These are phyloP conservation scores for Pardalotus punctatus DNA, from an alignment of 2,113 vertebrate genomes.

Conservation along the genomic window DNA sequence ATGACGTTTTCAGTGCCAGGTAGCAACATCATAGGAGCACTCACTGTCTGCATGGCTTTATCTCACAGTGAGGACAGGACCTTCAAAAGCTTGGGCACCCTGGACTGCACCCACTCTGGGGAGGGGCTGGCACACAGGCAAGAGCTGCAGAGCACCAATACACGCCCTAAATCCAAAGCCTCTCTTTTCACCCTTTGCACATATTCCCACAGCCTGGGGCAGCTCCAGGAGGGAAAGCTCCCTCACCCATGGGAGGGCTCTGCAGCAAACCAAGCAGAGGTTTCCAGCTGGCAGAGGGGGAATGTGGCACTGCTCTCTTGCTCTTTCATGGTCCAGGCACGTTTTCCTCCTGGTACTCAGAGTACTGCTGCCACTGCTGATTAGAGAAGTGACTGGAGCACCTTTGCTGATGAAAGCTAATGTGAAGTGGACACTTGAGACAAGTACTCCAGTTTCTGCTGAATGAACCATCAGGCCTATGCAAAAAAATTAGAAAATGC, in stretches of 20 bases:
- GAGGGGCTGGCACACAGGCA: not conserved
- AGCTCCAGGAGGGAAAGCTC: not conserved
- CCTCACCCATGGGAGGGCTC: not conserved
- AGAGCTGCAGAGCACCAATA: not conserved
- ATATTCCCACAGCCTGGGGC: not conserved
- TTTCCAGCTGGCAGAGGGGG: not conserved
- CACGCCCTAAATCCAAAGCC: not conserved
- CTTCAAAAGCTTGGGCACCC: not conserved
- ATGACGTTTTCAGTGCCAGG: not conserved
- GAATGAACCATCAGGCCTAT: not conserved
- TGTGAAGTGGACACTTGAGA: not conserved
- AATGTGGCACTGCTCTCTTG: not conserved
- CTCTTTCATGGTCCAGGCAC: not conserved
- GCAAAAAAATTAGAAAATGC: not conserved
- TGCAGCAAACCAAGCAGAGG: not conserved
- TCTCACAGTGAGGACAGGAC: accelerated
- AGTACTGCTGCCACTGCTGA: not conserved
- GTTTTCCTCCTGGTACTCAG: not conserved
- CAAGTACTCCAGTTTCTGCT: not conserved
- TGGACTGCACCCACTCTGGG: accelerated
- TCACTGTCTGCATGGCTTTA: not conserved
- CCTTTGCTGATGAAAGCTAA: not conserved
- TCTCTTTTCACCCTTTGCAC: too few relatives aligned
- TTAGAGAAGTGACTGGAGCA: not conserved
- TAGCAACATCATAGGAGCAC: accelerated